Percentiles rank a stretch among this genome's conserved stretches.
These are phyloP conservation scores for Indri indri DNA, from an alignment of 2,113 vertebrate species.

Conservation along the genomic window DNA sequence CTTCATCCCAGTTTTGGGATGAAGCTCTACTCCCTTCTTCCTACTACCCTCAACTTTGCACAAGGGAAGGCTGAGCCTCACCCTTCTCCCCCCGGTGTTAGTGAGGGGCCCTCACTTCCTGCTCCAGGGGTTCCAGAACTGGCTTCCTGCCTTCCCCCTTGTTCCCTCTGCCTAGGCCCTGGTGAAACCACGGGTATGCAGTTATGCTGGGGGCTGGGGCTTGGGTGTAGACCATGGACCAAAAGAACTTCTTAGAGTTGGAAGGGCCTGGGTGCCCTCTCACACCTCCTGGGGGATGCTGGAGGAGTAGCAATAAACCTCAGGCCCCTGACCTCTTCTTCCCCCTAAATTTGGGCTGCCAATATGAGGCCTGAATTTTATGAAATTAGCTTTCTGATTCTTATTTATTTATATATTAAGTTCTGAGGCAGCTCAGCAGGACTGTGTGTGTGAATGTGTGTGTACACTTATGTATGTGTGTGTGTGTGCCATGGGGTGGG, in stretches of 20 bases:
- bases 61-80: constrained; percentile 37
- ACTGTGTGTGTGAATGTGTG: constrained; percentile 41
- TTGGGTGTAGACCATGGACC: constrained; percentile 52
- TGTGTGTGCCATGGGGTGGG: background rate
- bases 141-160: constrained; percentile 5
- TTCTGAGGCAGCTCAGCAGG: constrained; percentile 74
- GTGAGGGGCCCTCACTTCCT: constrained; percentile 26
- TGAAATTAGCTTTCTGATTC: constrained; percentile 55
- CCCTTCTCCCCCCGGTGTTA: constrained; percentile 41
- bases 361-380: constrained; percentile 51
- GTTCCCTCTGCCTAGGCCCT: constrained; percentile 49
- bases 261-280: constrained; percentile 35
- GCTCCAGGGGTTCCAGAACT: constrained; percentile 2
- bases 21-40: constrained; percentile 3
- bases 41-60: constrained; percentile 51
- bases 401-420: constrained; percentile 68
- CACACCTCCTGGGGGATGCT: constrained; percentile 42
- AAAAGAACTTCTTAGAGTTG: constrained; percentile 53
- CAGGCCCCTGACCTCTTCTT: constrained; percentile 57
- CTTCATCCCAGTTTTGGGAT: background rate
- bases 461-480: background rate
- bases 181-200: background rate
- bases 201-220: constrained; percentile 6
- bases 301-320: constrained; percentile 75
- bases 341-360: constrained; percentile 9